phyloP scores from a whole-genome alignment of 2,888 invertebrate genomes.

The Papilio gigon region DNA sequence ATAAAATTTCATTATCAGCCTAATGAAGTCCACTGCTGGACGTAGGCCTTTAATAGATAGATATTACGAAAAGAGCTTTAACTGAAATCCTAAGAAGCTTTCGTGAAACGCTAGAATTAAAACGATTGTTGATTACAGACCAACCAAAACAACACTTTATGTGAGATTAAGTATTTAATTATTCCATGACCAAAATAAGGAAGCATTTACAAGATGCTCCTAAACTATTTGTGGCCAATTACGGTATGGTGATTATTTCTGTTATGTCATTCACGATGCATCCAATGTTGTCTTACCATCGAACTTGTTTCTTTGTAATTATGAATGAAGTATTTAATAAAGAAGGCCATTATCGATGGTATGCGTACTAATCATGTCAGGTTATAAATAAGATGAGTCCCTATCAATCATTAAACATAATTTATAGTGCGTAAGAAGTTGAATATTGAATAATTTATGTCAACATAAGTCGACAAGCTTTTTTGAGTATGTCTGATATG shows the following conservation, averaged over 20 bases:
- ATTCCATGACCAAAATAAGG: background rate
- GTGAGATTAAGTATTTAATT: background rate
- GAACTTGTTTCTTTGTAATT: background rate
- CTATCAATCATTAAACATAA: conserved; percentile 11
- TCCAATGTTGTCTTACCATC: background rate
- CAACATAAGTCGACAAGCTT: background rate
- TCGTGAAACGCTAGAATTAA: background rate
- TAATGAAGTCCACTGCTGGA: background rate
- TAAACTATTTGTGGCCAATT: background rate
- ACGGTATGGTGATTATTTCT: background rate
- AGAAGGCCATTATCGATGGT: background rate
- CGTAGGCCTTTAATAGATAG: background rate
- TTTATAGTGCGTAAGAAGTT: background rate
- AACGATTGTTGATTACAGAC: background rate
- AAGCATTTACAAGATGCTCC: background rate
- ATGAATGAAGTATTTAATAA: conserved; percentile 19
- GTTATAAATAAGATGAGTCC: conserved; percentile 1
- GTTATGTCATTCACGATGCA: conserved; percentile 1
- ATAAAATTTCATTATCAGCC: background rate
- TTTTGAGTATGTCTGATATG: background rate
- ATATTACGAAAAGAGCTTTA: background rate
- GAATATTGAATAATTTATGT: conserved; percentile 2
- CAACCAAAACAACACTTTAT: too few species aligned
- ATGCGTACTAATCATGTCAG: background rate
- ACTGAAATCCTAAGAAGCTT: background rate